Base-by-base conservation (phyloP, 2,888 invertebrate genomes). In the Leptopilina syphax region DNA sequence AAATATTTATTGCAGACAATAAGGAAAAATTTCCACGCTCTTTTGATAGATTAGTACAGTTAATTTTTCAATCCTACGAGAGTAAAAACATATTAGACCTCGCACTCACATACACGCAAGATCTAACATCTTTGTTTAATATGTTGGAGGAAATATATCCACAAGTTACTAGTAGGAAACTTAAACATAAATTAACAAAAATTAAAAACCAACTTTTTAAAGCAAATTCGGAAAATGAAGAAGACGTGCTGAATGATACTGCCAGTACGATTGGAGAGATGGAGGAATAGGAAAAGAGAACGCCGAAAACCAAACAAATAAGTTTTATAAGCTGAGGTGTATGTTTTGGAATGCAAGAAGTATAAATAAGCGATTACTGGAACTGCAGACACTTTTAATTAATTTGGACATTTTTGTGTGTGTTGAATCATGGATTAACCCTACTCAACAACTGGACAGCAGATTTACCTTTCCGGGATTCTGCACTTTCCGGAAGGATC, bases 321-420 rank as follows among this genome's bases (percentile, higher is more conserved):
- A 12, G 13, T 18, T 6, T n/a, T 4, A 13, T 3, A 60, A n/a
- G 5, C 18, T 60, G 18, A 60, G n/a, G n/a, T 60, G 13, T n/a
- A 18, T 77, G 8, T 79, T 79, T 47, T 79, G 79, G 68, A 79
- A 79, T 44, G 65, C 44, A 3, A 66, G 76, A 77, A 77, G 79
- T 63, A 41, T 78, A 34, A 63, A 70, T n/a, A 73, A 13, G 50
- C 57, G 78, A 13, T 68, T 60, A 34, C 12, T 47, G 44, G n/a
- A 50, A 24, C 47, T 78, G 1, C 24, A 8, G 8, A 50, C 34
- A 44, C 2, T 78, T 0, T 13, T 65, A 60, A 47, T 44, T 1
- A 18, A 76, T 41, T 5, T 67, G 18, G 68, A 79, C 34, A 67
- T 79, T 24, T 27, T 79, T 47, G 63, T 79, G 12, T 76, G 76